A percentile compares a stretch with the other conserved stretches of the same genome.
phyloP scores from a whole-genome alignment of 2,113 vertebrate species.

The Phalacrocorax brasilianus region DNA sequence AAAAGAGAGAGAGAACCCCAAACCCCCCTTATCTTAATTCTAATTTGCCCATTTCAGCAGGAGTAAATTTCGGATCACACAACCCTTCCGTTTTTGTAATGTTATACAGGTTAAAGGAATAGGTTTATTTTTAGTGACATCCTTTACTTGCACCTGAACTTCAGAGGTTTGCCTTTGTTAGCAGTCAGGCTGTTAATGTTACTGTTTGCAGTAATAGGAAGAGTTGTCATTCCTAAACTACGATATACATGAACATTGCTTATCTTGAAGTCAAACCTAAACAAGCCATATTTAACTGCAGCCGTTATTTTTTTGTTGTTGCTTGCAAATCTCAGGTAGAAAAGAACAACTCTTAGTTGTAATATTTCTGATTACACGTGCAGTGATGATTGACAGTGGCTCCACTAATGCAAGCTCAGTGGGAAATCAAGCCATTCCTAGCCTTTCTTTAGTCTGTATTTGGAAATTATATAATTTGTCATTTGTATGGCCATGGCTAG shows the following conservation, averaged over 20 bases:
- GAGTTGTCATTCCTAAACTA: neutral
- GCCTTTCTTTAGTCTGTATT: neutral
- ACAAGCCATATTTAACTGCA: neutral
- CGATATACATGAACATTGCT: neutral
- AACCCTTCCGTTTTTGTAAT: neutral
- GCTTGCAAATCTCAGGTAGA: neutral
- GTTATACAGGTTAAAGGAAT: neutral
- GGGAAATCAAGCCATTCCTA: neutral
- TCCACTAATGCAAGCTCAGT: neutral
- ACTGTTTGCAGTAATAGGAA: neutral
- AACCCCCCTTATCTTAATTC: neutral
- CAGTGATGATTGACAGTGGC: neutral
- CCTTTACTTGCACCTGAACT: neutral
- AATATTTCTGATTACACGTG: neutral
- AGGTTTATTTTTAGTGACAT: neutral
- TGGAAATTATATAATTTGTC: neutral
- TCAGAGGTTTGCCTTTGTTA: neutral
- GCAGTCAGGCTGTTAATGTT: neutral
- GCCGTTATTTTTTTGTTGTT: neutral
- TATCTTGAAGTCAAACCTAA: neutral
- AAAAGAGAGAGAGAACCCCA: neutral
- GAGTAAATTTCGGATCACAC: neutral
- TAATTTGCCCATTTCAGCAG: neutral
- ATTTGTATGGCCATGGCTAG: neutral
- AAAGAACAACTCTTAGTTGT: neutral